Conservation (phyloP, 2,888 invertebrate genomes). For the Trissolcus japonicus region DNA sequence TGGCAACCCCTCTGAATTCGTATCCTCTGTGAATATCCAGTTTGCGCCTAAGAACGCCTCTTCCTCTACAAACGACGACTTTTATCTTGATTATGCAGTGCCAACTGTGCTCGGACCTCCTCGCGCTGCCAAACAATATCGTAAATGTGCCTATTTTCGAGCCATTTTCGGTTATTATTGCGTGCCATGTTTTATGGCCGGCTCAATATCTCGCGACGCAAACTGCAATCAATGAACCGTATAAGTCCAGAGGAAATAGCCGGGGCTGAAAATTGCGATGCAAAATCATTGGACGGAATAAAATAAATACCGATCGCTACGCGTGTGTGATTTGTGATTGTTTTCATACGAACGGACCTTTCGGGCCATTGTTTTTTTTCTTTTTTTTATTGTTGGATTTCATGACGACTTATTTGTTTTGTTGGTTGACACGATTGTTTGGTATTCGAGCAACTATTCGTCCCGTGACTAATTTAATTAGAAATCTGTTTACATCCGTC, state of each 20-base stretch:
- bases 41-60: constrained; percentile 14
- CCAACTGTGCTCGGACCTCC: constrained; percentile 33
- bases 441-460: background rate
- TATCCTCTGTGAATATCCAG: background rate
- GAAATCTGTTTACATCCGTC: constrained; percentile 5
- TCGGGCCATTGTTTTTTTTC: background rate
- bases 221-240: constrained; percentile 24
- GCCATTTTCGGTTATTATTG: constrained; percentile 31
- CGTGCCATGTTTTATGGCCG: constrained; percentile 7
- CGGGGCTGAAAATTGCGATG: background rate
- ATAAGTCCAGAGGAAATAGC: constrained; percentile 13
- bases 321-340: background rate
- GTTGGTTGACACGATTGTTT: background rate
- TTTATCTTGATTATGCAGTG: constrained; percentile 50
- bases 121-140: constrained; percentile 47
- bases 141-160: constrained; percentile 42
- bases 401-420: background rate
- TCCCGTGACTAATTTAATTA: background rate
- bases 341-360: background rate
- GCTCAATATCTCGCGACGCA: constrained; percentile 3
- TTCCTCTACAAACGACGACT: constrained; percentile 20
- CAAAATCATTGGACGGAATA: background rate
- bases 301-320: background rate
- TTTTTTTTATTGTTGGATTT: background rate
- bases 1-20: constrained; percentile 42